These are phyloP conservation scores for Nomada goodeniana DNA, from an alignment of 2,888 invertebrate genomes.

Conservation along the genomic window DNA sequence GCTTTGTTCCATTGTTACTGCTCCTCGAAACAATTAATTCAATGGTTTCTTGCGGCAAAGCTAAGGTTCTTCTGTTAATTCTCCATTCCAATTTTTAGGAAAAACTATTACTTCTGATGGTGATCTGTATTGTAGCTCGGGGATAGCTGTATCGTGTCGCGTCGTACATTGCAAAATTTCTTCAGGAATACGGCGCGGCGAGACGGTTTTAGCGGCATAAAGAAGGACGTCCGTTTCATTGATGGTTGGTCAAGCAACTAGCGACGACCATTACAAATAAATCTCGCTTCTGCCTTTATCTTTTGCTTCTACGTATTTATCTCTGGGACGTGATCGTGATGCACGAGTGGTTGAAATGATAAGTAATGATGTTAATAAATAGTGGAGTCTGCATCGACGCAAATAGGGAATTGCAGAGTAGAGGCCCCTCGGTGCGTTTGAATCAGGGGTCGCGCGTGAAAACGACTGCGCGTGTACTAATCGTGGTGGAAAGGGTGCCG, in stretches of 20 bases:
- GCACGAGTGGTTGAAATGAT: conserved; percentile 71
- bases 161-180: background rate
- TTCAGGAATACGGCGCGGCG: background rate
- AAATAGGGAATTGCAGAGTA: conserved; percentile 60
- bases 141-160: too few species aligned
- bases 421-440: conserved; percentile 52
- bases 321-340: conserved; percentile 68
- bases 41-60: background rate
- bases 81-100: too few species aligned
- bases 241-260: background rate
- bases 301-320: conserved; percentile 53
- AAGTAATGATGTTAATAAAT: conserved; percentile 77
- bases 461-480: conserved; percentile 56
- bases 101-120: background rate
- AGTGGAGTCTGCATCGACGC: conserved; percentile 66
- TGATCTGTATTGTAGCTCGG: background rate
- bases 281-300: conserved; percentile 29
- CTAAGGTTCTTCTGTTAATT: conserved; percentile 24
- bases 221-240: background rate
- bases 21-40: conserved; percentile 2
- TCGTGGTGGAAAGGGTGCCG: conserved; percentile 73
- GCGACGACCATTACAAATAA: conserved; percentile 32
- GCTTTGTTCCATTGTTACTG: background rate
- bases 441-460: conserved; percentile 63
- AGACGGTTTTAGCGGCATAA: background rate